phyloP scores from a whole-genome alignment of 2,113 vertebrate species.

The Cinclus mexicanus region DNA sequence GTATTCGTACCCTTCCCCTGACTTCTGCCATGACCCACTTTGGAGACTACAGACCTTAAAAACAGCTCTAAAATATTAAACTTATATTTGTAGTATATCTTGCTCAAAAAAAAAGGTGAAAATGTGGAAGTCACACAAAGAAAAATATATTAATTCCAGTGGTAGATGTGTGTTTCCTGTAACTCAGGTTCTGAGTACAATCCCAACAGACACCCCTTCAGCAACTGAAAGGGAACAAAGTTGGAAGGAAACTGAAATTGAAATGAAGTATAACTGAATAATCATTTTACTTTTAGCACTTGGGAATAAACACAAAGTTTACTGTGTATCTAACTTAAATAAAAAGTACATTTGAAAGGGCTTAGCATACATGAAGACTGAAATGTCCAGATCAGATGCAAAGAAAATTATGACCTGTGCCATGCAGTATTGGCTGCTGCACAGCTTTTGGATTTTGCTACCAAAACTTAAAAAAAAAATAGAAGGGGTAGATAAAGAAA shows the following conservation, averaged over 20 bases:
- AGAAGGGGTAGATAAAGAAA: background rate
- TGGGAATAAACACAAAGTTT: background rate
- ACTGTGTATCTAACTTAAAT: background rate
- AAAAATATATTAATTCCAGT: background rate
- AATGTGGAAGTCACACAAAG: background rate
- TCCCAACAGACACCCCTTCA: background rate
- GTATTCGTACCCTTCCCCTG: background rate
- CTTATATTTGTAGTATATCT: background rate
- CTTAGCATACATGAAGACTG: background rate
- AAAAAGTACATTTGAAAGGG: background rate
- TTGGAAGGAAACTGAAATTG: background rate
- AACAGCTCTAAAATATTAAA: background rate
- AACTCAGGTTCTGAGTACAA: background rate
- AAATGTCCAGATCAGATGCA: background rate
- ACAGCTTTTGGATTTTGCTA: background rate
- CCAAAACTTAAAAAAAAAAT: background rate
- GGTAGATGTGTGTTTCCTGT: background rate
- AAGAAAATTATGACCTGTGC: background rate
- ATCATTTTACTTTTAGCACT: background rate
- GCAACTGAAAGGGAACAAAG: background rate
- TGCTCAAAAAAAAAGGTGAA: background rate
- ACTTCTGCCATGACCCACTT: background rate
- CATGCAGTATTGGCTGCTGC: background rate
- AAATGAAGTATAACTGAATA: background rate
- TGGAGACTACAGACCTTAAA: background rate